These are phyloP conservation scores for Tinea pellionella DNA, from an alignment of 2,888 invertebrate genomes.

Conservation along the genomic window DNA sequence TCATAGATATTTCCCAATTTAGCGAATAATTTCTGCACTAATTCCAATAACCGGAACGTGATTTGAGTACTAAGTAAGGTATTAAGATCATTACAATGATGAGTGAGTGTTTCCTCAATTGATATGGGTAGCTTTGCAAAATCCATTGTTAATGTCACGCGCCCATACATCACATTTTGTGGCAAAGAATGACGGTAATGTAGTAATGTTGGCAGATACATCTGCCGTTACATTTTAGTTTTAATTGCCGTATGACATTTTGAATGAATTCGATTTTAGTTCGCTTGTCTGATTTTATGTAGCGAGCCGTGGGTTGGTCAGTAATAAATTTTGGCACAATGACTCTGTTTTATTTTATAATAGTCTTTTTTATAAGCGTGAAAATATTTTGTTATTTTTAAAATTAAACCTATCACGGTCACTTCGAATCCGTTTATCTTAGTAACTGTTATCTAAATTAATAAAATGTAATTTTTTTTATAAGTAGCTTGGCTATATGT, in stretches of 20 bases:
- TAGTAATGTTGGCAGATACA: background rate
- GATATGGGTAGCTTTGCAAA: conserved; percentile 14
- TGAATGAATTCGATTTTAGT: background rate
- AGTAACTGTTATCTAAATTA: no score
- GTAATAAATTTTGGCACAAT: background rate
- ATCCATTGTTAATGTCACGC: conserved; percentile 47
- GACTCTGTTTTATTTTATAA: background rate
- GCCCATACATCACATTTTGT: conserved; percentile 31
- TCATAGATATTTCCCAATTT: background rate
- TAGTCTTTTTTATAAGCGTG: no score
- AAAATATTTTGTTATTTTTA: no score
- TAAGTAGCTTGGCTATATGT: no score
- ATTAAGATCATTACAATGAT: conserved; percentile 26
- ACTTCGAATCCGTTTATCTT: no score
- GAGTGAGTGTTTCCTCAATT: conserved; percentile 7
- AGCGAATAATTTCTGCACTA: background rate
- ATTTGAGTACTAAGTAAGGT: conserved; percentile 26
- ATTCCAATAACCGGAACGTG: conserved; percentile 31
- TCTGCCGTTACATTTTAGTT: conserved; percentile 5
- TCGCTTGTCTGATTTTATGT: conserved; percentile 2
- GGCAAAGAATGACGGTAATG: background rate
- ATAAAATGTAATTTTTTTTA: no score
- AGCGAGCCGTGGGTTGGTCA: background rate
- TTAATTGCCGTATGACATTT: conserved; percentile 5
- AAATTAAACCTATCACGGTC: no score